Percentiles rank a stretch among this genome's conserved stretches.
phyloP scores from a whole-genome alignment of 2,888 invertebrate species.

The Chrysotoxum bicinctum region DNA sequence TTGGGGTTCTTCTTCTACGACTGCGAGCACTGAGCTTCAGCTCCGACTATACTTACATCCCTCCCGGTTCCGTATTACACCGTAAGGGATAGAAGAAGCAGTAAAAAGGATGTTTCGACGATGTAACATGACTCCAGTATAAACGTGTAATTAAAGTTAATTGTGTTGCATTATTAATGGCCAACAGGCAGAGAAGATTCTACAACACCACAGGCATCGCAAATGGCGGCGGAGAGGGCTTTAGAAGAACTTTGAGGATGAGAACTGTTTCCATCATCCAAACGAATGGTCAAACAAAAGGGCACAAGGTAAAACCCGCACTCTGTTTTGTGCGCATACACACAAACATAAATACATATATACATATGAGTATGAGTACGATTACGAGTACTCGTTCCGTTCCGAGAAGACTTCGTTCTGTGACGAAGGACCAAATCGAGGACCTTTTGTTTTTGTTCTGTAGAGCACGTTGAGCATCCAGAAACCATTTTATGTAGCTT shows the following conservation, averaged over 20 bases:
- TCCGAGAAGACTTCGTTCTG: conserved; percentile 7
- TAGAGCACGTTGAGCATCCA: conserved; percentile 62
- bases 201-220: conserved; percentile 36
- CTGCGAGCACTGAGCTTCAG: neutral
- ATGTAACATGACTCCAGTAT: conserved; percentile 72
- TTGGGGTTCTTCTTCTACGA: neutral
- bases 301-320: conserved; percentile 26
- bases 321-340: neutral
- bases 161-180: conserved; percentile 74
- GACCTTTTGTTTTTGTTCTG: conserved; percentile 63
- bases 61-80: conserved; percentile 38
- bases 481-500: conserved; percentile 59
- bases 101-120: conserved; percentile 68
- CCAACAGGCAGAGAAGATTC: conserved; percentile 38
- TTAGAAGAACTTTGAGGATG: conserved; percentile 7
- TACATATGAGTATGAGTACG: neutral
- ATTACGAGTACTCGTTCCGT: neutral
- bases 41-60: conserved; percentile 7
- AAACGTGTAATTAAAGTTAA: conserved; percentile 74
- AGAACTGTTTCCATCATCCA: conserved; percentile 4
- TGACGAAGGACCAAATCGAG: conserved; percentile 31
- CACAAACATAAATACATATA: neutral
- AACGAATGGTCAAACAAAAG: conserved; percentile 57
- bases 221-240: conserved; percentile 1
- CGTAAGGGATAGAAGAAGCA: conserved; percentile 59